phyloP scores from a whole-genome alignment of 1,140 invertebrate genomes.

The Drosophila albomicans region DNA sequence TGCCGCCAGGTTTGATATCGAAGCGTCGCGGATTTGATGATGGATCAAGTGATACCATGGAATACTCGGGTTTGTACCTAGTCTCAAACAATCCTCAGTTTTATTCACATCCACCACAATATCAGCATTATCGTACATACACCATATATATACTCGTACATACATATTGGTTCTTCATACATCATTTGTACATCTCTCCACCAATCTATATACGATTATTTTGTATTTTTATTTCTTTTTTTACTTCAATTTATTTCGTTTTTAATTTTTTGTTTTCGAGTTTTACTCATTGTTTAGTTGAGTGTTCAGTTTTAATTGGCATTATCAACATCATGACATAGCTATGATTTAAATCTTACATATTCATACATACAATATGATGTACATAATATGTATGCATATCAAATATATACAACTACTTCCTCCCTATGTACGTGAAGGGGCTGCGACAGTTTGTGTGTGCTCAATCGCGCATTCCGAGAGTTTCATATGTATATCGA shows the following conservation, averaged over 20 bases:
- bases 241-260: slow-evolving; percentile 7
- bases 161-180: slow-evolving; percentile 68
- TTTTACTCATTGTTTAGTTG: slow-evolving; percentile 24
- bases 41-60: slow-evolving; percentile 94
- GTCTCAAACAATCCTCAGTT: slow-evolving; percentile 68
- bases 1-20: slow-evolving; percentile 92
- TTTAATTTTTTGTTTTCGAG: slow-evolving; percentile 18
- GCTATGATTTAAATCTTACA: slow-evolving; percentile 43
- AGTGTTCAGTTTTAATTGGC: slow-evolving; percentile 51
- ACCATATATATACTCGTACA: slow-evolving; percentile 35
- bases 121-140: slow-evolving; percentile 50
- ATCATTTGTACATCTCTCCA: slow-evolving; percentile 54
- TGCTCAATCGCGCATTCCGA: not conserved
- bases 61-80: slow-evolving; percentile 91
- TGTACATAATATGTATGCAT: slow-evolving; percentile 48
- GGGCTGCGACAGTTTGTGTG: slow-evolving; percentile 23
- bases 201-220: slow-evolving; percentile 27
- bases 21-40: slow-evolving; percentile 92
- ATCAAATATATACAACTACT: not conserved
- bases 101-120: slow-evolving; percentile 51
- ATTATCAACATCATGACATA: slow-evolving; percentile 30
- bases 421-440: not conserved
- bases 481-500: slow-evolving; percentile 31
- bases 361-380: slow-evolving; percentile 1
- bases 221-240: slow-evolving; percentile 10